A percentile compares a stretch with the other conserved stretches of the same genome.
Evolutionary conservation across 2,888 invertebrate genomes (phyloP).

Genomic region (Ligdia adustata): DNA sequence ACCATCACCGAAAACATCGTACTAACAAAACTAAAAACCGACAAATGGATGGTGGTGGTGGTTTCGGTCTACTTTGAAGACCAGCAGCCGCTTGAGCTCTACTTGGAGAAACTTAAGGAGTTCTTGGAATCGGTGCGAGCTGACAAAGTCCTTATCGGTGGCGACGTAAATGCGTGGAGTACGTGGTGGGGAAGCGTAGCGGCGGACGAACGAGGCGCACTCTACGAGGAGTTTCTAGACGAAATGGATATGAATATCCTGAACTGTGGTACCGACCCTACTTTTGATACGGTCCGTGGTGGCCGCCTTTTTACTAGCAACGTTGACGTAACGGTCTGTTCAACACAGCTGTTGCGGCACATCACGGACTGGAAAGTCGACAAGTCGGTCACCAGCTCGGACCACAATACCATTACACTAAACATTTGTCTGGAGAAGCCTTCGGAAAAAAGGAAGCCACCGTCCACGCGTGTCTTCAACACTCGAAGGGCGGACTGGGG

Average conservation of each 20-base stretch:
- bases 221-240: not conserved
- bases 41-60: not conserved
- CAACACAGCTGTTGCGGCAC: not conserved
- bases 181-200: not conserved
- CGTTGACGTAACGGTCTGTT: not conserved
- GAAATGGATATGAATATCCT: not conserved
- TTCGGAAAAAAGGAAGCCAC: not conserved
- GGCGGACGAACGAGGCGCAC: not conserved
- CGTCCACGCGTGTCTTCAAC: not conserved
- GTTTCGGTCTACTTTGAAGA: constrained; percentile 1
- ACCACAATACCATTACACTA: not conserved
- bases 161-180: not conserved
- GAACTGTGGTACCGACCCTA: constrained; percentile 1
- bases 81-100: constrained; percentile 1
- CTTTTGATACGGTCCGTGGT: not conserved
- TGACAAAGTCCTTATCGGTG: not conserved
- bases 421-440: not conserved
- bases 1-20: constrained; percentile 1
- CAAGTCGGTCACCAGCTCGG: not conserved
- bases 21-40: not conserved
- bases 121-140: not conserved
- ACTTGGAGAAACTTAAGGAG: not conserved
- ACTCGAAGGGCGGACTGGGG: not conserved
- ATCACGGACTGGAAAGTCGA: constrained; percentile 1
- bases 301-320: not conserved